A percentile compares a stretch with the other conserved stretches of the same genome.
Conservation (phyloP, 2,888 invertebrate species). For the Schizotus pectinicornis region DNA sequence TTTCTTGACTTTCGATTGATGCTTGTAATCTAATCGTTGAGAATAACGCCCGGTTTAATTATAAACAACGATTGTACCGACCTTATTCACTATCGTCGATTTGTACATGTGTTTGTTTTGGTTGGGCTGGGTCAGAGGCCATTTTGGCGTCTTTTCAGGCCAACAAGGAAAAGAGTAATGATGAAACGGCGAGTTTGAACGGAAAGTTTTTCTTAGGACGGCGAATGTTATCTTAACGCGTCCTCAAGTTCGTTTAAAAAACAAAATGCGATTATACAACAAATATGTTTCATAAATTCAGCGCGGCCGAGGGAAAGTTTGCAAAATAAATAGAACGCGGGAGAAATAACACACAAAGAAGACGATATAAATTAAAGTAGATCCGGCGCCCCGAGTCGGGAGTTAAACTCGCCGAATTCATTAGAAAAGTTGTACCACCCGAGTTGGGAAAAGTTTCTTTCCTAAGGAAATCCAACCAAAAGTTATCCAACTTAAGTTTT, state of each 20-base stretch:
- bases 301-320: no score
- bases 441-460: slow-evolving; percentile 23
- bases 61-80: slow-evolving; percentile 7
- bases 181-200: no score
- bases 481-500: slow-evolving; percentile 29
- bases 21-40: slow-evolving; percentile 9
- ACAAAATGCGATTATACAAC: no score
- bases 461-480: slow-evolving; percentile 25
- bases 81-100: not conserved
- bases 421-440: slow-evolving; percentile 24
- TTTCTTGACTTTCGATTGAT: slow-evolving; percentile 16
- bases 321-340: no score
- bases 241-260: no score
- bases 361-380: slow-evolving; percentile 27
- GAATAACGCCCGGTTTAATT: not conserved
- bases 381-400: slow-evolving; percentile 15
- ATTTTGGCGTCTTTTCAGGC: not conserved
- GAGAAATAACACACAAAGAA: not conserved
- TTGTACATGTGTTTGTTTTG: no score
- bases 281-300: no score
- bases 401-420: slow-evolving; percentile 24
- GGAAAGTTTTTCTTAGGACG: no score
- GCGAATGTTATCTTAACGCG: no score
- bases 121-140: no score
- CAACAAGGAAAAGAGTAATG: not conserved